phyloP scores from a whole-genome alignment of 2,113 vertebrate genomes.

The Lonchura striata region DNA sequence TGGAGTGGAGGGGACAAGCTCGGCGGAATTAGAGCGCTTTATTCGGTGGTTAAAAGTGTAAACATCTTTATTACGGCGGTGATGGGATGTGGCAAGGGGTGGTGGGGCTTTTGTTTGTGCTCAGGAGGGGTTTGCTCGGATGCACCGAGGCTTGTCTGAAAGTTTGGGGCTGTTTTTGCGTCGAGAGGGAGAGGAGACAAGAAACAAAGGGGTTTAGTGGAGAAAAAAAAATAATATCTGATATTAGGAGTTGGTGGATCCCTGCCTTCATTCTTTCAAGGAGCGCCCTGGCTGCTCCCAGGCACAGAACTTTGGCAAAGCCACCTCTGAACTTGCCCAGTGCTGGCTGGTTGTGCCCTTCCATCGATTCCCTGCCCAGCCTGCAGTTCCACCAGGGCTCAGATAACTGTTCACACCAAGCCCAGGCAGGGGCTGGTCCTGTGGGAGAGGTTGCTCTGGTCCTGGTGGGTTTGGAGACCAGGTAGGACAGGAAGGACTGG shows the following conservation, averaged over 20 bases:
- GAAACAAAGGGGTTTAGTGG: neutral
- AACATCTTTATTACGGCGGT: constrained; percentile 58
- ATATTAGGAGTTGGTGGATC: neutral
- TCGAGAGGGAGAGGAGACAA: neutral
- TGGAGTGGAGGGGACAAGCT: constrained; percentile 42
- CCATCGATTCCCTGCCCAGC: neutral
- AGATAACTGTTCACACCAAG: rapidly evolving
- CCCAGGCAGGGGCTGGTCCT: rapidly evolving
- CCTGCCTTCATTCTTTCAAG: neutral
- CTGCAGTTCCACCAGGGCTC: rapidly evolving
- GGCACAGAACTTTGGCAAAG: neutral
- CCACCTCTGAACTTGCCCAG: neutral
- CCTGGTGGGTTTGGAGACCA: rapidly evolving
- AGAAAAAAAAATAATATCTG: neutral
- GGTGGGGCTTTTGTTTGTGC: neutral
- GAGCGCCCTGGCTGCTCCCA: neutral
- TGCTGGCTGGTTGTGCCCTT: neutral
- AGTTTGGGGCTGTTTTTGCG: neutral
- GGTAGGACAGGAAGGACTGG: neutral
- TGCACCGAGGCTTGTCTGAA: neutral
- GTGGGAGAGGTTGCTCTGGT: neutral
- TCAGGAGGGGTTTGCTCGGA: neutral
- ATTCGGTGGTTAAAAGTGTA: constrained; percentile 66
- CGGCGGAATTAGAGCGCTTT: constrained; percentile 58
- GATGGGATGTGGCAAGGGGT: constrained; percentile 6